phyloP scores from a whole-genome alignment of 1,140 invertebrate genomes.

The Eupeodes corollae region DNA sequence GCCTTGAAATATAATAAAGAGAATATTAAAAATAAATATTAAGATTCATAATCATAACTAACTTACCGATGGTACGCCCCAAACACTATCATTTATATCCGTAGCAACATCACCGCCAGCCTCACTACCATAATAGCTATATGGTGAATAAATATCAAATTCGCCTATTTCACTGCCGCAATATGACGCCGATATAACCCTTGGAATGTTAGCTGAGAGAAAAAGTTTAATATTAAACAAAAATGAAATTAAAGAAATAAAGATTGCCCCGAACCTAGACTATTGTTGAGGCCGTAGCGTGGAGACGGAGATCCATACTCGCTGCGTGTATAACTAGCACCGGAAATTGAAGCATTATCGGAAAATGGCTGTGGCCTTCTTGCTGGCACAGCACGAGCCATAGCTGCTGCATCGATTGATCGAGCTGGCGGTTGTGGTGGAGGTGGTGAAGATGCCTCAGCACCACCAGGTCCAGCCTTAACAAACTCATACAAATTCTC shows the following conservation, averaged over 20 bases:
- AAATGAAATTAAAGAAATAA: background rate
- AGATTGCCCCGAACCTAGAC: conserved; percentile 21
- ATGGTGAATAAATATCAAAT: conserved; percentile 63
- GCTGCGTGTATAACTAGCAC: conserved; percentile 31
- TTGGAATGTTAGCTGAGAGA: conserved; percentile 38
- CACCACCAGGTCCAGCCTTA: conserved; percentile 7
- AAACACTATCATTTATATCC: conserved; percentile 34
- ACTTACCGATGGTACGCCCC: conserved; percentile 32
- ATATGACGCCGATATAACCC: conserved; percentile 58
- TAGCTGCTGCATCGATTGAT: conserved; percentile 19
- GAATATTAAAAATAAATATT: background rate
- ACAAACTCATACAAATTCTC: conserved; percentile 35
- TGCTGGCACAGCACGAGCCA: conserved; percentile 13
- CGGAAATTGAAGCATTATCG: conserved; percentile 27
- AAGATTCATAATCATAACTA: background rate
- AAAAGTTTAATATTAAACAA: background rate
- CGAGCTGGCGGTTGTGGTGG: conserved; percentile 25
- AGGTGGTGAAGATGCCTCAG: conserved; percentile 8
- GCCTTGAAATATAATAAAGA: conserved; percentile 9
- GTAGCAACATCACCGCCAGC: conserved; percentile 37
- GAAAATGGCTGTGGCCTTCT: conserved; percentile 25
- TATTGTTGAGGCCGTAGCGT: conserved; percentile 26
- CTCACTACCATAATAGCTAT: conserved; percentile 58
- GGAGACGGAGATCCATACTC: conserved; percentile 29
- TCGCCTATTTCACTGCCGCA: conserved; percentile 66